Conservation (phyloP, 2,888 invertebrate species). For the Sisyra nigra region DNA sequence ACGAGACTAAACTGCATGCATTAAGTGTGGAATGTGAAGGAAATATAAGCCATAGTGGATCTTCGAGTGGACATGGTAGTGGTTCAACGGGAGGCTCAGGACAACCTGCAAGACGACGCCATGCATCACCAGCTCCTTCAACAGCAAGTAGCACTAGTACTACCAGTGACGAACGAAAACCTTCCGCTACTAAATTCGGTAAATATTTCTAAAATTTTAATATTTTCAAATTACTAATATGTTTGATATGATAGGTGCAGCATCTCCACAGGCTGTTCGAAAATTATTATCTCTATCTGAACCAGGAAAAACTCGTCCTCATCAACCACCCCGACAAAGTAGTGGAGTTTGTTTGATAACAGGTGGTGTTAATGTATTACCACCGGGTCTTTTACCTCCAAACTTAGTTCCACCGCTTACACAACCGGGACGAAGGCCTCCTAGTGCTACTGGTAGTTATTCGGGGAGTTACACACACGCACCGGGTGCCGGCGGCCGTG, state of each 20-base stretch:
- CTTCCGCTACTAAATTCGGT: constrained; percentile 47
- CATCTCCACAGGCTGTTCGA: constrained; percentile 92
- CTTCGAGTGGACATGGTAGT: constrained; percentile 12
- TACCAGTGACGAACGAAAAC: constrained; percentile 55
- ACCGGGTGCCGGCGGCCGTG: constrained; percentile 32
- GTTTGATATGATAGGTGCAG: constrained; percentile 46
- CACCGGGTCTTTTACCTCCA: constrained; percentile 39
- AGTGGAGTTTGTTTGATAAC: constrained; percentile 34
- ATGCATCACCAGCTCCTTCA: constrained; percentile 85
- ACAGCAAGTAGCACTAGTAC: constrained; percentile 85
- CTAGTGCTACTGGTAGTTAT: constrained; percentile 27
- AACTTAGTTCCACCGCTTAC: constrained; percentile 30
- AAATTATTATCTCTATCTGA: constrained; percentile 87
- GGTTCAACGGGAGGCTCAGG: constrained; percentile 15
- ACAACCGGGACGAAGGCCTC: constrained; percentile 37
- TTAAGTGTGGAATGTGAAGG: constrained; percentile 84
- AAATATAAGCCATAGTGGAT: constrained; percentile 23
- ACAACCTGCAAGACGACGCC: constrained; percentile 47
- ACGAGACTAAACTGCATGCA: constrained; percentile 78
- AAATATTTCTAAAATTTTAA: constrained; percentile 11
- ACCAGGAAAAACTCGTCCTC: constrained; percentile 73
- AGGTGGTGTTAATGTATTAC: constrained; percentile 39
- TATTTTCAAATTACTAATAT: background rate
- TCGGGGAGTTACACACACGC: constrained; percentile 20
- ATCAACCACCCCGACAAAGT: constrained; percentile 68